Conservation (phyloP, 2,888 invertebrate species). For the Chymomyza procnemis region DNA sequence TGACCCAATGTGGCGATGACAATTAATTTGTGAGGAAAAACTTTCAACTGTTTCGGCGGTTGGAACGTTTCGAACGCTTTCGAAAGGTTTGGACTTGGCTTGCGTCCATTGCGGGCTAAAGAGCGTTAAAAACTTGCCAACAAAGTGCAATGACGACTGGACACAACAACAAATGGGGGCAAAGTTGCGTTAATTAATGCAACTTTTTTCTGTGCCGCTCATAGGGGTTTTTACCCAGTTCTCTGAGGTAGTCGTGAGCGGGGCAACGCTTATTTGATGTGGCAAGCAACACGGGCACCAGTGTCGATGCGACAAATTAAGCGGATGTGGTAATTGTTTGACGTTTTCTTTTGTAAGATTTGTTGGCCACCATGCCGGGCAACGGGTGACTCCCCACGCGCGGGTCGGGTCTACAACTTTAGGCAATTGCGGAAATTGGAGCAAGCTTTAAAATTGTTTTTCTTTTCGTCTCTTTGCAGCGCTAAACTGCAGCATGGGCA, state of each 20-base stretch:
- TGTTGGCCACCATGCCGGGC: background rate
- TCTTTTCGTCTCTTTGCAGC: background rate
- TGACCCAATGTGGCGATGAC: background rate
- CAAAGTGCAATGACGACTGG: constrained; percentile 4
- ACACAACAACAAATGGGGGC: background rate
- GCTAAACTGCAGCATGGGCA: constrained; percentile 19
- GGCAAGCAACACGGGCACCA: too few relatives aligned
- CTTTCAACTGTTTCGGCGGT: background rate
- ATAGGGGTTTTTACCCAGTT: background rate
- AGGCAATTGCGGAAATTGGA: background rate
- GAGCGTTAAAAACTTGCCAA: constrained; percentile 17
- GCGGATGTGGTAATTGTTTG: constrained; percentile 66
- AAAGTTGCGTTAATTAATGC: constrained; percentile 62
- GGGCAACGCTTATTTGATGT: background rate
- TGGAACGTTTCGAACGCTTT: background rate
- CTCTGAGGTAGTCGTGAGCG: background rate
- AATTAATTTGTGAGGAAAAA: background rate
- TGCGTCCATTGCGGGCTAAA: constrained; percentile 18
- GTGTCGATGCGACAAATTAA: constrained; percentile 44
- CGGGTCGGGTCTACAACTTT: background rate
- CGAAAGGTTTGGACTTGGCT: background rate
- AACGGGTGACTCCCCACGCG: too few relatives aligned
- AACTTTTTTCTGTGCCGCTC: constrained; percentile 32
- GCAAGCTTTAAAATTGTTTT: background rate
- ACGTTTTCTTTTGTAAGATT: constrained; percentile 25